phyloP scores from a whole-genome alignment of 2,113 vertebrate species.

The Procapra przewalskii region DNA sequence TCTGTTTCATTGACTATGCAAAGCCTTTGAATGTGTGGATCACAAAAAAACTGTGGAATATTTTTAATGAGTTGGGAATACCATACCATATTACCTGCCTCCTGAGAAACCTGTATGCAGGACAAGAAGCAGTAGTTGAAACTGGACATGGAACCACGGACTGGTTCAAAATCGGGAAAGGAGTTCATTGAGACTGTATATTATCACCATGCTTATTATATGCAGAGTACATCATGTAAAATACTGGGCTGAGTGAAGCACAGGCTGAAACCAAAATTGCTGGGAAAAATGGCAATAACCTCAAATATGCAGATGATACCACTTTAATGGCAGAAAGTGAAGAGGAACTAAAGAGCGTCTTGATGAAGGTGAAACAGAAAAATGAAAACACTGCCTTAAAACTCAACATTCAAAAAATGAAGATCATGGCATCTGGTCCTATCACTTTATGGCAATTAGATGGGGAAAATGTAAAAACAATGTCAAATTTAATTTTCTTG shows the following conservation, averaged over 20 bases:
- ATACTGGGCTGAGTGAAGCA: background rate
- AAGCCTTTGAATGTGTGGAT: background rate
- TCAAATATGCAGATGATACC: background rate
- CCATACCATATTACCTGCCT: background rate
- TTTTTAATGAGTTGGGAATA: background rate
- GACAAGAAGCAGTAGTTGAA: background rate
- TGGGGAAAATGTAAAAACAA: background rate
- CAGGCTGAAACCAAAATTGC: background rate
- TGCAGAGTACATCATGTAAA: background rate
- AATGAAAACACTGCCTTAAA: background rate
- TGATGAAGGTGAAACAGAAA: background rate
- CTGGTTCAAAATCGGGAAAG: background rate
- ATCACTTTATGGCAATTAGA: background rate
- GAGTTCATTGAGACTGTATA: background rate
- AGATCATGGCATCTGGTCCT: background rate
- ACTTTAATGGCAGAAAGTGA: background rate
- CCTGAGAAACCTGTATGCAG: background rate
- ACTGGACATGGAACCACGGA: rapidly evolving
- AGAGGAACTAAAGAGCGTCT: background rate
- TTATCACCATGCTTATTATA: background rate
- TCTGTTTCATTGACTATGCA: background rate
- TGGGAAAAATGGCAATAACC: background rate
- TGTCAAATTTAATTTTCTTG: background rate
- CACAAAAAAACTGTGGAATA: background rate
- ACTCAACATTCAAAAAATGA: background rate